Evolutionary conservation across 2,888 invertebrate species (phyloP), one percentile per base, ranked within the genome.

Genomic region (Sinelater perroti): DNA sequence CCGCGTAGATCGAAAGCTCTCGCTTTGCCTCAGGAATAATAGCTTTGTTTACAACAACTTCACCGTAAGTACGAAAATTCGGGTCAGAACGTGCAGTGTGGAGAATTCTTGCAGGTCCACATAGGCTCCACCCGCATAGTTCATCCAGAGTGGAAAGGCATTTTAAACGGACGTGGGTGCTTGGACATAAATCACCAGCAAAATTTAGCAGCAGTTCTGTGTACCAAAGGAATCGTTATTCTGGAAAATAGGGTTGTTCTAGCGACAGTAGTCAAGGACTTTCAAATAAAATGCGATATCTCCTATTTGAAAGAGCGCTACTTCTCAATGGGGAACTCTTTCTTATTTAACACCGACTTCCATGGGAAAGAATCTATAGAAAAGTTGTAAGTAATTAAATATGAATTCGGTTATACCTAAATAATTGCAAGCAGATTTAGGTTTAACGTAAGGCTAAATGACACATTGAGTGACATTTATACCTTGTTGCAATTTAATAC

Each of bases 1-100:
- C 7, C 64, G 64, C 10, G 51, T 62, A 5, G 68, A 71, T 44
- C 67, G 69, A 40, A 74, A 72, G 3, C 75, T 79, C 59, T 73
- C 76, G 1, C 55, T 81, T 20, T 81, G 81, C 62, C 58, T 81
- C n/a, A 71, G 80, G 50, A 75, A 72, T 26, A 70, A 73, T 30
- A 80, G 78, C 64, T 75, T 72, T 52, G 79, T 79, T 16, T 77
- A 77, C 38, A 70, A 72, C 36, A 68, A 72, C 53, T 73, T 78
- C 49, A 69, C 68, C 24, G 75, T 75, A 66, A 47, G 61, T 42
- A 36, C 33, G 1, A 24, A 20, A 2, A 21, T 36, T 49, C 21
- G 16, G n/a, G 7, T 5, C 20, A 6, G 11, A 6, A 4, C 28
- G 30, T 36, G 8, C 7, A 61, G 2, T 28, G 8, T 28, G n/a